These are phyloP conservation scores for Eurytoma californica DNA, from an alignment of 2,888 invertebrate species.

Conservation along the genomic window DNA sequence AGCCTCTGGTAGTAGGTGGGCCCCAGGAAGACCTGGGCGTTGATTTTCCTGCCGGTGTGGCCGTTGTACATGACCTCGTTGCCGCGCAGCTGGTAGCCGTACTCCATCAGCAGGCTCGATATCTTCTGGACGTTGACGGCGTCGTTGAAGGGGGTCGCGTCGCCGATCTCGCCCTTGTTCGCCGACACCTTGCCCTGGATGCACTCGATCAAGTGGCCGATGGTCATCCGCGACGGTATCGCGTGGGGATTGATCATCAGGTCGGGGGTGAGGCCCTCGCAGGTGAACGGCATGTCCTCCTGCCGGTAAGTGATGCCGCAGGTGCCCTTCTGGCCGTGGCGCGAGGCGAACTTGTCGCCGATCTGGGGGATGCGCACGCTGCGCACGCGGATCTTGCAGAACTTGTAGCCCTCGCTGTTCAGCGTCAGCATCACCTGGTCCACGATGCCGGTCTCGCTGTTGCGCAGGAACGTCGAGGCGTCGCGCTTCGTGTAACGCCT, in stretches of 20 bases:
- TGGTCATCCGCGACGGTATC: constrained; percentile 99
- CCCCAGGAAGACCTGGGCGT: constrained; percentile 96
- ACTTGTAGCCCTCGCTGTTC: constrained; percentile 99
- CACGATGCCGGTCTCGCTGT: constrained; percentile 99
- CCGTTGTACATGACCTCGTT: constrained; percentile 98
- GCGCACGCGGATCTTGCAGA: constrained; percentile 98
- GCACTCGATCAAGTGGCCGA: constrained; percentile 99
- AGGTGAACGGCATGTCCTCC: constrained; percentile 97
- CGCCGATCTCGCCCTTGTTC: constrained; percentile 92
- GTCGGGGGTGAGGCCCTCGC: constrained; percentile 98
- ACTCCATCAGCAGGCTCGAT: constrained; percentile 96
- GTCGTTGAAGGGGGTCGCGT: constrained; percentile 99
- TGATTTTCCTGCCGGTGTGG: constrained; percentile 98
- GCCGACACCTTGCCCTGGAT: constrained; percentile 90
- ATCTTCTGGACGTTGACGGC: constrained; percentile 99
- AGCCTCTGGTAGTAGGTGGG: constrained; percentile 96
- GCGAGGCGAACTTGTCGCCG: constrained; percentile 99
- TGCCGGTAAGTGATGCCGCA: constrained; percentile 99
- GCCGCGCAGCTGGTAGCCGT: constrained; percentile 95
- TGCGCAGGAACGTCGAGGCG: constrained; percentile 96
- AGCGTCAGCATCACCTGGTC: constrained; percentile 99
- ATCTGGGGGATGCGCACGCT: constrained; percentile 99
- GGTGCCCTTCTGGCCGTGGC: constrained; percentile 99
- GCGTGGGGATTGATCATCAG: constrained; percentile 99
- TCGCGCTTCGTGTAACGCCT: constrained; percentile 95